Conservation (phyloP, 2,797 vertebrate genomes). For the Aulostomus chinensis region DNA sequence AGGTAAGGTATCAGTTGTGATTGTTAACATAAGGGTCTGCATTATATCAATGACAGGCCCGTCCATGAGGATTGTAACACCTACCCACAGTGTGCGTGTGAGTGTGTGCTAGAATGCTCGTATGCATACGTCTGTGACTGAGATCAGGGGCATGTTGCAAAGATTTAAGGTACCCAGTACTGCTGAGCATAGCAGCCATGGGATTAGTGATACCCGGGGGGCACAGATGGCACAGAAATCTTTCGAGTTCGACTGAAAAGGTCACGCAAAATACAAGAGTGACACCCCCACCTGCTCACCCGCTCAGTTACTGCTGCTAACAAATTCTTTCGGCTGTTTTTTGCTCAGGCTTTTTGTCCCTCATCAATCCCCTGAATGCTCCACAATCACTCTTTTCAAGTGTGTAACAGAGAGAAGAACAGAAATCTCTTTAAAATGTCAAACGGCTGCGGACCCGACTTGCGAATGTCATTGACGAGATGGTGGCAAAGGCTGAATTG, state of each 20-base stretch:
- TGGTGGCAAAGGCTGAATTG: slow-evolving; percentile 28
- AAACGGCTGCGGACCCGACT: slow-evolving; percentile 28
- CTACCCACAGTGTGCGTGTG: too few relatives aligned
- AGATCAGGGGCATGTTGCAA: slow-evolving; percentile 39
- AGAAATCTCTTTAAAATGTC: slow-evolving; percentile 55
- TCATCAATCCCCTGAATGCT: slow-evolving; percentile 48
- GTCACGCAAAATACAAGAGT: slow-evolving; percentile 65
- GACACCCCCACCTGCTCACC: slow-evolving; percentile 28
- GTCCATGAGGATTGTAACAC: too few relatives aligned
- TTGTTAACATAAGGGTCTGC: too few relatives aligned
- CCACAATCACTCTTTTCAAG: slow-evolving; percentile 42
- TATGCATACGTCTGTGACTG: not conserved
- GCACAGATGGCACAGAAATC: slow-evolving; percentile 76
- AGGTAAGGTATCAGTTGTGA: too few relatives aligned
- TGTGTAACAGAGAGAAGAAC: slow-evolving; percentile 25
- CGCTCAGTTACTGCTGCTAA: slow-evolving; percentile 41
- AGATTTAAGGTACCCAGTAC: slow-evolving; percentile 64
- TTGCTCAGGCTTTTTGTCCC: slow-evolving; percentile 28
- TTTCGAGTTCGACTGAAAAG: slow-evolving; percentile 64
- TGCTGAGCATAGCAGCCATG: slow-evolving; percentile 63
- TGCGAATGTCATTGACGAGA: slow-evolving; percentile 36
- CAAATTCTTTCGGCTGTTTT: slow-evolving; percentile 32
- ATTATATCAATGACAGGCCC: too few relatives aligned
- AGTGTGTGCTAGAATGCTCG: too few relatives aligned
- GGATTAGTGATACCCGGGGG: slow-evolving; percentile 72